Conservation (phyloP, 1,140 invertebrate species). For the Aphelinus certus region DNA sequence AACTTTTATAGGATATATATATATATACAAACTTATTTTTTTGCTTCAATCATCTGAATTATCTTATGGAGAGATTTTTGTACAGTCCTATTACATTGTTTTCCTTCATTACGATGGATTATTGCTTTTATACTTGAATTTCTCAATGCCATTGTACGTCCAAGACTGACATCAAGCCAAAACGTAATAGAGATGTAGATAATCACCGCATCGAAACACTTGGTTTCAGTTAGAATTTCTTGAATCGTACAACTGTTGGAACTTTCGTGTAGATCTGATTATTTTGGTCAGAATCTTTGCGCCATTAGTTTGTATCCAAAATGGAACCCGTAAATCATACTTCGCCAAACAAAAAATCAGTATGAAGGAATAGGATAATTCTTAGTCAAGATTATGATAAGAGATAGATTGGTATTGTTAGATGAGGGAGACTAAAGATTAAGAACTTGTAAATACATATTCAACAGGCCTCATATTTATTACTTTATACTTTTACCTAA, state of each 20-base stretch:
- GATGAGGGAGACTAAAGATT: slow-evolving; percentile 31
- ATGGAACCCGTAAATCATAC: not conserved
- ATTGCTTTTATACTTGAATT: slow-evolving; percentile 11
- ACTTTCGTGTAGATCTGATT: too few species aligned
- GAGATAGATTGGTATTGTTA: slow-evolving; percentile 1
- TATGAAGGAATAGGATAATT: slow-evolving; percentile 19
- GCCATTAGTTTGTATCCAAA: not conserved
- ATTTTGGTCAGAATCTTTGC: not conserved
- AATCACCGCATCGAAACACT: slow-evolving; percentile 11
- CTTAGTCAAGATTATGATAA: slow-evolving; percentile 28
- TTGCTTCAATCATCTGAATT: not conserved
- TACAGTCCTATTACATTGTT: slow-evolving; percentile 18
- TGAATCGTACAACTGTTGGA: too few species aligned
- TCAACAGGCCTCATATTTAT: slow-evolving; percentile 48
- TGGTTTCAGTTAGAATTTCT: too few species aligned
- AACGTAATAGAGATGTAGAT: slow-evolving; percentile 11
- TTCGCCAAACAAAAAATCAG: not conserved
- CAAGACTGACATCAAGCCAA: slow-evolving; percentile 33
- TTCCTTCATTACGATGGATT: not conserved
- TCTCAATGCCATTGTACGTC: slow-evolving; percentile 18
- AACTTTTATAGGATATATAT: not conserved
- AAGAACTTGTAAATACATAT: slow-evolving; percentile 50
- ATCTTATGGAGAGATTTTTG: not conserved
- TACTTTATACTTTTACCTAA: slow-evolving; percentile 40
- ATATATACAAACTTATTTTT: not conserved